A percentile compares a stretch with the other conserved stretches of the same genome.
phyloP scores from a whole-genome alignment of 92 coral and sea anemone species.

The Zoanthus solanderi region DNA sequence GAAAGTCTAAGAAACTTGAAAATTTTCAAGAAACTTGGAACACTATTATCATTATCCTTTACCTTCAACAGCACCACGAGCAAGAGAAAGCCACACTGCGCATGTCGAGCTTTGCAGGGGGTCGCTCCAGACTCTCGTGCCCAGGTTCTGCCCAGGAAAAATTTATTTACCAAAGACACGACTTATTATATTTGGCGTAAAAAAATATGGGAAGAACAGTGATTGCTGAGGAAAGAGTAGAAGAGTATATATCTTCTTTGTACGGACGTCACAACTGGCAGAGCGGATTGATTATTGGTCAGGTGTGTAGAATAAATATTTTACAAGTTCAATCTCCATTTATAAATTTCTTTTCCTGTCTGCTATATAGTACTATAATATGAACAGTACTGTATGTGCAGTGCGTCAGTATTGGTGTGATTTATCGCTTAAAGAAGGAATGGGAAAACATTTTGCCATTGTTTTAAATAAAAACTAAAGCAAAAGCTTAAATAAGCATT shows the following conservation, averaged over 20 bases:
- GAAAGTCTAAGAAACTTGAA: background rate
- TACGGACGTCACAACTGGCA: conserved; percentile 89
- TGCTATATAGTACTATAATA: too few relatives aligned
- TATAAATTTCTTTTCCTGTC: too few relatives aligned
- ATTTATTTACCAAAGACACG: background rate
- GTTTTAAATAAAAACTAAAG: background rate
- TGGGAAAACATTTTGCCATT: background rate
- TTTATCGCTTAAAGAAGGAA: background rate
- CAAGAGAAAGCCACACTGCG: conserved; percentile 77
- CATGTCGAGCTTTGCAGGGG: conserved; percentile 91
- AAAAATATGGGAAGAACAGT: conserved; percentile 87
- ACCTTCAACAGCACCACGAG: conserved; percentile 93
- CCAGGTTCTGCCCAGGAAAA: conserved; percentile 8
- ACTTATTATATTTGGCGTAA: background rate
- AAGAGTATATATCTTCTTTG: conserved; percentile 77
- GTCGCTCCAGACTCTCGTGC: conserved; percentile 33
- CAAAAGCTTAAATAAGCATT: background rate
- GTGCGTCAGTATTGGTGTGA: too few relatives aligned
- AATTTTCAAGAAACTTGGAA: background rate
- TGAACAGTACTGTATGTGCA: too few relatives aligned
- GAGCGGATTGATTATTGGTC: conserved; percentile 87
- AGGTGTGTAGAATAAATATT: conserved; percentile 56
- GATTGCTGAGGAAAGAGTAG: conserved; percentile 80
- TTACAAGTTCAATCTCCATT: too few relatives aligned
- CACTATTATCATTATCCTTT: background rate